A percentile compares a stretch with the other conserved stretches of the same genome.
Conservation (phyloP, 2,113 vertebrate genomes). For the Nesospiza acunhae region DNA sequence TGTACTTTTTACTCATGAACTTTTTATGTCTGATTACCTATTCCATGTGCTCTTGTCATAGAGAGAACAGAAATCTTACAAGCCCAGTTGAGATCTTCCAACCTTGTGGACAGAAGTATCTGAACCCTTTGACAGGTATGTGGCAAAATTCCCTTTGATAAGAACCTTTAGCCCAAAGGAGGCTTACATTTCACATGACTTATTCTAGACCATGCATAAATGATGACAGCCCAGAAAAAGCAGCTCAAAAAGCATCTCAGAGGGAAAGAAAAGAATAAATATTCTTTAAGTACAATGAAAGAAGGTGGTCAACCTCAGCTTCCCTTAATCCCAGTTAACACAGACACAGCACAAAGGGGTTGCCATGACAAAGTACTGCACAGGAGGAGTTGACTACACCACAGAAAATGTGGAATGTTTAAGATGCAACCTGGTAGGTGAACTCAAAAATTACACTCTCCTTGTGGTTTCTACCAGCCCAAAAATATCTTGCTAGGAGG, state of each 20-base stretch:
- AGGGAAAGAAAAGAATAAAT: background rate
- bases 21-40: background rate
- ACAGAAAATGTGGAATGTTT: background rate
- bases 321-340: background rate
- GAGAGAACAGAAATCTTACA: background rate
- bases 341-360: background rate
- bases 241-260: background rate
- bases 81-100: background rate
- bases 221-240: background rate
- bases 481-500: background rate
- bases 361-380: background rate
- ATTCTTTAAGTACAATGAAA: background rate
- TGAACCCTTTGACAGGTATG: background rate
- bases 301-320: background rate
- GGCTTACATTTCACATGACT: background rate
- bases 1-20: background rate
- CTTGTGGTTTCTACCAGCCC: background rate
- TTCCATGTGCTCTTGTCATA: background rate
- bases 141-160: background rate
- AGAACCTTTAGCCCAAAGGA: background rate
- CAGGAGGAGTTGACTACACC: background rate
- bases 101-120: background rate
- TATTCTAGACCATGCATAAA: background rate
- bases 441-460: background rate
- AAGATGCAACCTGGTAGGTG: background rate